These are phyloP conservation scores for Isichthys henryi DNA, from an alignment of 2,113 vertebrate species.

Conservation along the genomic window DNA sequence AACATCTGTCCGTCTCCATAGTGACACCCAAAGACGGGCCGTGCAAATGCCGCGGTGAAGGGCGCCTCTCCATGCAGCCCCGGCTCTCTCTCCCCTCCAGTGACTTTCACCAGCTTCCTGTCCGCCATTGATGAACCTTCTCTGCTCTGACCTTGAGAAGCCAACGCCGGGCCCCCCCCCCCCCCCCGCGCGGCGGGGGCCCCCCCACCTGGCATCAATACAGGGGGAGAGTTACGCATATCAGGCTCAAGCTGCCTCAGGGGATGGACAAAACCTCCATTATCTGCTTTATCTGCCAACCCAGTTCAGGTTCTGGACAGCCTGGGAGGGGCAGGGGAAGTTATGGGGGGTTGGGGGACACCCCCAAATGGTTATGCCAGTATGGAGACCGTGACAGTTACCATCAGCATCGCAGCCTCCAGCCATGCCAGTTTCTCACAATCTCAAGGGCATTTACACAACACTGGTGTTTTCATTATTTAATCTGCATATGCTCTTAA, in stretches of 20 bases:
- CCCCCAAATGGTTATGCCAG: too few relatives aligned
- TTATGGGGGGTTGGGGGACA: not conserved
- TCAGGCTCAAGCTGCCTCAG: not conserved
- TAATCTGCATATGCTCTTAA: not conserved
- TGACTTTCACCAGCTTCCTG: not conserved
- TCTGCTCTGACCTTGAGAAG: conserved; percentile 13
- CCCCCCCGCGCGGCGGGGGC: too few relatives aligned
- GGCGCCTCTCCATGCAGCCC: not conserved
- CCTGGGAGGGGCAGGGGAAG: too few relatives aligned
- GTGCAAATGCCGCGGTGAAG: not conserved
- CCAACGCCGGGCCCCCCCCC: too few relatives aligned
- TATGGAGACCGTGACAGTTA: not conserved
- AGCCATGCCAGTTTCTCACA: not conserved
- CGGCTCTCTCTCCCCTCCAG: not conserved
- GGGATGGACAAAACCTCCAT: not conserved
- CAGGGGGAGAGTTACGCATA: not conserved
- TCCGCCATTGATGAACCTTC: not conserved
- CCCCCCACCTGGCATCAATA: not conserved
- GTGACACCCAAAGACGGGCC: not conserved
- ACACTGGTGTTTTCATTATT: not conserved
- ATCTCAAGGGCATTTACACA: not conserved
- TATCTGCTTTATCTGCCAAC: not conserved
- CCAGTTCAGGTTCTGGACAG: not conserved
- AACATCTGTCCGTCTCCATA: not conserved
- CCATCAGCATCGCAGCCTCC: not conserved